Evolutionary conservation across 64 coral and sea anemone genomes (phyloP), one percentile per base, ranked within the genome.

Genomic region (Catalaphyllia jardinei): DNA sequence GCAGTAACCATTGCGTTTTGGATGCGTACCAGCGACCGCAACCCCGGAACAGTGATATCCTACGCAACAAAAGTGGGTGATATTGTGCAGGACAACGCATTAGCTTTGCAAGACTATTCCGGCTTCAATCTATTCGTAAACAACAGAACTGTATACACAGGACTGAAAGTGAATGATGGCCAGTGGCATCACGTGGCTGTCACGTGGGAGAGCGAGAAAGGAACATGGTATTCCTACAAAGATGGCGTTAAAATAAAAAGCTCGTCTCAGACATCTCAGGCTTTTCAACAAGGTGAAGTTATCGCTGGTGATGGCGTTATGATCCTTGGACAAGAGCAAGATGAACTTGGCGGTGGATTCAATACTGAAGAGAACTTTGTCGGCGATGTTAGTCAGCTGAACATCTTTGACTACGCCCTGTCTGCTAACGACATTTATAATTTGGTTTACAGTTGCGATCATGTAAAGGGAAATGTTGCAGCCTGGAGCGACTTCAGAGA

Each of bases 141-240:
- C 78, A 93, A 96, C 84, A 74, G 90, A 73, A 89, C 92, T 18
- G 76, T 74, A 25, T 96, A 78, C 76, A 76, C 86, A 15, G 94
- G 91, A 0, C 49, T 87, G 84, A 74, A 59, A 52, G 69, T 74
- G 7, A 93, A 80, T 24, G 91, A 96, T 31, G 94, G 94, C 13
- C 78, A 87, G 17, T 96, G 94, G 94, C 94, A 96, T 83, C 94
- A 96, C 83, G 75, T 96, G 57, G 77, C 94, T 38, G 49, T 96
- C 30, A 93, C 91, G 18, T 96, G 94, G 94, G 87, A 93, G 24
- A 90, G 91, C 77, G 62, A 82, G 38, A 33, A 69, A 11, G 94
- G 94, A 1, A 69, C 39, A 14, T 92, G 90, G 90, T 15, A 64
- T 3, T 74, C 83, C 1, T 92, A 83, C 64, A 71, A 78, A 52